Evolutionary conservation across 2,888 invertebrate species (phyloP).

Genomic region (Stenurella melanura): DNA sequence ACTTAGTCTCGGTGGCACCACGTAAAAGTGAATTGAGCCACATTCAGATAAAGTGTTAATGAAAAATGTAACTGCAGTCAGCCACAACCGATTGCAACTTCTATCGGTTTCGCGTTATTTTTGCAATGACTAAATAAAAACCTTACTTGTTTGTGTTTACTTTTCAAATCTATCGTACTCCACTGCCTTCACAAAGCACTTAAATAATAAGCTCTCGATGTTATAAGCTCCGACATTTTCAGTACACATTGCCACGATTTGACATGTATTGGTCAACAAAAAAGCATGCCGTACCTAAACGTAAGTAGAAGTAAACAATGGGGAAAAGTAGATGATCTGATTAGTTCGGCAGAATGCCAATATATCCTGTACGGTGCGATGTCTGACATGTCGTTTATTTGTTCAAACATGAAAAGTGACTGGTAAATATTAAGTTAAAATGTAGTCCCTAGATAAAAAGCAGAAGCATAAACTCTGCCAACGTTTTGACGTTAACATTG

Average conservation of each 20-base stretch:
- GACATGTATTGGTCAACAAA: slow-evolving; percentile 38
- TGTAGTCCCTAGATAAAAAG: slow-evolving; percentile 35
- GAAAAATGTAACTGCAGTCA: too few species aligned
- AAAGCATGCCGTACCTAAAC: slow-evolving; percentile 28
- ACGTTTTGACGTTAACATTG: slow-evolving; percentile 29
- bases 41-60: too few species aligned
- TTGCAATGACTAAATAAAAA: too few species aligned
- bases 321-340: slow-evolving; percentile 52
- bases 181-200: background rate
- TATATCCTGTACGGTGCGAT: slow-evolving; percentile 52
- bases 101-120: too few species aligned
- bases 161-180: background rate
- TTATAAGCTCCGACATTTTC: slow-evolving; percentile 10
- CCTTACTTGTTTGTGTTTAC: background rate
- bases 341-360: slow-evolving; percentile 61
- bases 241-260: background rate
- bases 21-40: too few species aligned
- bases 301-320: slow-evolving; percentile 43
- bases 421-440: slow-evolving; percentile 57
- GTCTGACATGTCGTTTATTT: slow-evolving; percentile 52
- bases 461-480: slow-evolving; percentile 19
- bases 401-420: slow-evolving; percentile 55
- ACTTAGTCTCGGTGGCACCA: too few species aligned
- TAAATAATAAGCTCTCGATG: slow-evolving; percentile 14
- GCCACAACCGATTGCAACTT: too few species aligned